Percentiles rank a stretch among this genome's conserved stretches.
phyloP scores from a whole-genome alignment of 1,140 invertebrate genomes.

The Drosophila erecta region DNA sequence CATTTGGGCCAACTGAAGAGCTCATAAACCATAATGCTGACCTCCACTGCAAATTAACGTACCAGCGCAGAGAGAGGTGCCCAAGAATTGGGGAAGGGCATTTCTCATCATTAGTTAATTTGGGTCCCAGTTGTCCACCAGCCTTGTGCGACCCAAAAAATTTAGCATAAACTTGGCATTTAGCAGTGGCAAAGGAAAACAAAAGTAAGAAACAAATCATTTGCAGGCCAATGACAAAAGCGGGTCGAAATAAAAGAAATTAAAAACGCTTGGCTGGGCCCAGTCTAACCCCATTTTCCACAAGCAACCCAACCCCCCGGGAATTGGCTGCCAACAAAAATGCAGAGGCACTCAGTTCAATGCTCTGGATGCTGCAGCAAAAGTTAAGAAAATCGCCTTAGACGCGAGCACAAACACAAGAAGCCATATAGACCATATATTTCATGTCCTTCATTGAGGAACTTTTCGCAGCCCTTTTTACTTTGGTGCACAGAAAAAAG shows the following conservation, averaged over 20 bases:
- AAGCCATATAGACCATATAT: slow-evolving; percentile 47
- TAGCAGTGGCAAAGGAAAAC: slow-evolving; percentile 56
- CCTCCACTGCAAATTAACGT: slow-evolving; percentile 59
- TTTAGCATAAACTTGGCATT: slow-evolving; percentile 77
- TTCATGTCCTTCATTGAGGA: slow-evolving; percentile 64
- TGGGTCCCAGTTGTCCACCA: slow-evolving; percentile 27
- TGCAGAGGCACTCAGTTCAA: slow-evolving; percentile 59
- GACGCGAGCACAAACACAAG: slow-evolving; percentile 41
- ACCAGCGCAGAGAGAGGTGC: neutral
- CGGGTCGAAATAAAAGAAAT: slow-evolving; percentile 74
- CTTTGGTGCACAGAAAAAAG: slow-evolving; percentile 28
- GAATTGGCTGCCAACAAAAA: slow-evolving; percentile 67
- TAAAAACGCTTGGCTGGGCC: slow-evolving; percentile 58
- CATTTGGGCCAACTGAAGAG: slow-evolving; percentile 49
- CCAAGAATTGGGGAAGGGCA: slow-evolving; percentile 9
- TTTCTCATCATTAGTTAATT: slow-evolving; percentile 81
- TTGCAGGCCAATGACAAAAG: slow-evolving; percentile 58
- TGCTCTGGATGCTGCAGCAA: slow-evolving; percentile 61
- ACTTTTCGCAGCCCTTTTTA: slow-evolving; percentile 62
- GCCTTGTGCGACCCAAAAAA: slow-evolving; percentile 18
- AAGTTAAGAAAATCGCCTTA: slow-evolving; percentile 76
- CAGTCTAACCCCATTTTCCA: slow-evolving; percentile 8
- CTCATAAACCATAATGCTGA: slow-evolving; percentile 63
- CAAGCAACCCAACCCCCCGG: slow-evolving; percentile 16
- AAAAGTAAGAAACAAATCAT: slow-evolving; percentile 74